These are phyloP conservation scores for Tenualosa thibaudeaui DNA, from an alignment of 2,797 vertebrate species.

Conservation along the genomic window DNA sequence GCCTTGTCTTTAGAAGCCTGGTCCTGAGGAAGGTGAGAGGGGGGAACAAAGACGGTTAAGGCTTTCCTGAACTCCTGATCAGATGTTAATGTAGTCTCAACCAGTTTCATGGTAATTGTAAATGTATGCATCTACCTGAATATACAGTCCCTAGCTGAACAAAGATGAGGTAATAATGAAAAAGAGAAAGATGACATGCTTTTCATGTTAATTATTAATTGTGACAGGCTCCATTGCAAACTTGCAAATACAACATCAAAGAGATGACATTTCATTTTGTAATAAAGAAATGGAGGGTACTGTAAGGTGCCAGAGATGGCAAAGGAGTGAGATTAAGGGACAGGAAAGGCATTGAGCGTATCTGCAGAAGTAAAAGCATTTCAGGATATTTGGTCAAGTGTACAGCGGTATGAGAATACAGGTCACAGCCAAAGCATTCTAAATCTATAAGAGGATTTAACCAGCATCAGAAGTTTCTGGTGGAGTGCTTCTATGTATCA, in stretches of 20 bases:
- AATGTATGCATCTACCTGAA: background rate
- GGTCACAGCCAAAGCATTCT: conserved; percentile 17
- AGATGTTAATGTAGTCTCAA: background rate
- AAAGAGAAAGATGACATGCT: background rate
- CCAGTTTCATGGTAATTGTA: background rate
- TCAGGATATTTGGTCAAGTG: background rate
- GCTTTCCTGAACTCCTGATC: background rate
- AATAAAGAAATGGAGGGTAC: background rate
- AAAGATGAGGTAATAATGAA: background rate
- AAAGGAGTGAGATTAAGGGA: background rate
- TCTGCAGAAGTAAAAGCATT: background rate
- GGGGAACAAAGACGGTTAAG: background rate
- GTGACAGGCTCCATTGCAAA: background rate
- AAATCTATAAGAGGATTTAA: background rate
- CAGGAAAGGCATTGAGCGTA: background rate
- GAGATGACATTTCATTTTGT: background rate
- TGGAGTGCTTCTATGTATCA: background rate
- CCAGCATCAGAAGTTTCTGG: background rate
- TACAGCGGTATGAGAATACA: background rate
- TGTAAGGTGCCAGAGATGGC: background rate
- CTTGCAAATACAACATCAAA: background rate
- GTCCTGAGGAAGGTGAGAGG: conserved; percentile 71
- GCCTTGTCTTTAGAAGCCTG: conserved; percentile 97
- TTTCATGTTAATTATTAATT: background rate
- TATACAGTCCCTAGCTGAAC: background rate